phyloP scores from a whole-genome alignment of 2,888 invertebrate species.

The Agrotis puta region DNA sequence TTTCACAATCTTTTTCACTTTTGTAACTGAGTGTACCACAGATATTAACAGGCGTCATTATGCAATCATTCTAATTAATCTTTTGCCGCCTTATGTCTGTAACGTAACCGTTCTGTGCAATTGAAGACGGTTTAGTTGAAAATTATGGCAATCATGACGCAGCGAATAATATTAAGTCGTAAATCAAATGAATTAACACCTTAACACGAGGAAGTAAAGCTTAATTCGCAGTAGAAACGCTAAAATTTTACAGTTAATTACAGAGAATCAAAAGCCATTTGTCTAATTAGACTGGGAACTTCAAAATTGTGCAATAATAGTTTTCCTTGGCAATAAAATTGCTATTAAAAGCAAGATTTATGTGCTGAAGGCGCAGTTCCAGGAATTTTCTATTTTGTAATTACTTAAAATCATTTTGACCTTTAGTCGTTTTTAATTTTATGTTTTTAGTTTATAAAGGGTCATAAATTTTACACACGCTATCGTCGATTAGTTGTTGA shows the following conservation, averaged over 20 bases:
- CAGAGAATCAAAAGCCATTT: slow-evolving; percentile 76
- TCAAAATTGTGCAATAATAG: slow-evolving; percentile 80
- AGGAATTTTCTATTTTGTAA: slow-evolving; percentile 51
- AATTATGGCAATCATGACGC: slow-evolving; percentile 50
- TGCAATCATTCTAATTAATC: slow-evolving; percentile 81
- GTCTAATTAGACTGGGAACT: slow-evolving; percentile 77
- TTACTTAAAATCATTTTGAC: slow-evolving; percentile 44
- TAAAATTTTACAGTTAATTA: slow-evolving; percentile 44
- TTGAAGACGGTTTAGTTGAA: slow-evolving; percentile 50
- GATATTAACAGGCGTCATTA: slow-evolving; percentile 72
- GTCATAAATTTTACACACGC: slow-evolving; percentile 34
- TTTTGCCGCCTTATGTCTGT: slow-evolving; percentile 79
- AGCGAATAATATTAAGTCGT: slow-evolving; percentile 36
- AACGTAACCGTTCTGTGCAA: slow-evolving; percentile 58
- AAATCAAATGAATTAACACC: slow-evolving; percentile 19
- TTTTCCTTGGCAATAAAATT: slow-evolving; percentile 80
- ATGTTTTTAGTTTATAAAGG: slow-evolving; percentile 28
- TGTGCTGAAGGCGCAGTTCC: slow-evolving; percentile 49
- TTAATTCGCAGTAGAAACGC: slow-evolving; percentile 7
- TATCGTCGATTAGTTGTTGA: slow-evolving; percentile 4
- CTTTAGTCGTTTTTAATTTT: slow-evolving; percentile 45
- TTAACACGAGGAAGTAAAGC: slow-evolving; percentile 24
- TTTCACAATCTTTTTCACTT: slow-evolving; percentile 28
- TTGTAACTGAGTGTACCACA: slow-evolving; percentile 62
- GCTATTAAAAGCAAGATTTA: slow-evolving; percentile 78